These are phyloP conservation scores for Cettia cetti DNA, from an alignment of 2,113 vertebrate species.

Conservation along the genomic window DNA sequence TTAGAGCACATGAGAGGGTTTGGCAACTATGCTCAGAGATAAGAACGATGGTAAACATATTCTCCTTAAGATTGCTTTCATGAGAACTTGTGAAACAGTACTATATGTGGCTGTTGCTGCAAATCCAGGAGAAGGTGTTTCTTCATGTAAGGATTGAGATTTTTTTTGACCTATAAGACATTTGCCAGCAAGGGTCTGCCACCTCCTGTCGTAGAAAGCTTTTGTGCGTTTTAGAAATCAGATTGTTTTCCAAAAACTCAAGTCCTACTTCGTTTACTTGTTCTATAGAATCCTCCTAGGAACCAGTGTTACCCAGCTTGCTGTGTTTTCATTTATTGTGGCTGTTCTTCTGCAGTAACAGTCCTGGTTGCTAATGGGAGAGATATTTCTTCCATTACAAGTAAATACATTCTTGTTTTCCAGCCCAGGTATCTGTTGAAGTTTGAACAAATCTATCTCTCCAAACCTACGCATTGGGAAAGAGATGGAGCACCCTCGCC, in stretches of 20 bases:
- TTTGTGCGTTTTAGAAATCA: neutral
- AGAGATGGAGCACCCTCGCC: conserved; percentile 96
- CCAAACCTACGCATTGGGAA: conserved; percentile 98
- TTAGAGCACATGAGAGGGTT: neutral
- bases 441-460: conserved; percentile 98
- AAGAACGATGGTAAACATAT: neutral
- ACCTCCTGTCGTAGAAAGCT: neutral
- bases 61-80: neutral
- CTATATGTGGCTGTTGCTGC: neutral
- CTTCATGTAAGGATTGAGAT: neutral
- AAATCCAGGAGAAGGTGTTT: neutral
- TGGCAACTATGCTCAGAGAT: neutral
- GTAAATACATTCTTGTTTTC: conserved; percentile 23
- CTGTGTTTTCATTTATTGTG: neutral
- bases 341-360: neutral
- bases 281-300: neutral
- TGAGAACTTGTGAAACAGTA: neutral
- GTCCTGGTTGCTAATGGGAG: neutral
- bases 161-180: neutral
- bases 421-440: conserved; percentile 95
- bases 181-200: neutral
- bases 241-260: neutral
- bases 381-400: neutral
- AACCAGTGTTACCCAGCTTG: accelerated
- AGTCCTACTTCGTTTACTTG: neutral